Evolutionary conservation across 1,140 invertebrate species (phyloP).

Genomic region (Pseudomyrmex pallidus): DNA sequence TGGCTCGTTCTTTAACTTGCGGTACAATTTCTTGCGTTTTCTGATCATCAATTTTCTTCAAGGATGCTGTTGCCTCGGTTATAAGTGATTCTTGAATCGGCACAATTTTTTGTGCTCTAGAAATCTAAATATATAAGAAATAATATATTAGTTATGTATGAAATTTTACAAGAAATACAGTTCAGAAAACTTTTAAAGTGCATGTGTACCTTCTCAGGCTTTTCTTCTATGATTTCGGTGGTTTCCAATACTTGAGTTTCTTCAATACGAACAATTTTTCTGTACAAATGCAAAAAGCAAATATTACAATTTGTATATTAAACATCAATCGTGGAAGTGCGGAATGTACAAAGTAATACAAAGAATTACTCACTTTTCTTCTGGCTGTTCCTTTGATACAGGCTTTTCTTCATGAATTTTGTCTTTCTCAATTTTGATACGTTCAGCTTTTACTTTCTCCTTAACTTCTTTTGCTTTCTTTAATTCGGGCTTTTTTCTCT

Average conservation of each 20-base stretch:
- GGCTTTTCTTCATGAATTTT: constrained; percentile 80
- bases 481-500: constrained; percentile 82
- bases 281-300: constrained; percentile 69
- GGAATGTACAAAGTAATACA: neutral
- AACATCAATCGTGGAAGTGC: neutral
- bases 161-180: neutral
- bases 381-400: constrained; percentile 80
- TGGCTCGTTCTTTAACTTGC: constrained; percentile 83
- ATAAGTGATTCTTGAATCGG: constrained; percentile 87
- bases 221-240: constrained; percentile 82
- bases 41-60: constrained; percentile 87
- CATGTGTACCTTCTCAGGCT: constrained; percentile 80
- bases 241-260: constrained; percentile 85
- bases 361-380: constrained; percentile 81
- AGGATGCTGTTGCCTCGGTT: constrained; percentile 87
- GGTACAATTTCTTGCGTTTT: constrained; percentile 82
- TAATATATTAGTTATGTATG: neutral
- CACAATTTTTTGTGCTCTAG: constrained; percentile 84
- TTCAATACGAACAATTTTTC: constrained; percentile 84
- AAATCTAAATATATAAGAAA: constrained; percentile 70
- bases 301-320: constrained; percentile 32
- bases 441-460: constrained; percentile 86
- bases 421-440: constrained; percentile 85
- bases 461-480: constrained; percentile 86
- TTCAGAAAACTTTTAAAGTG: no score